Base-by-base conservation (phyloP, 2,888 invertebrate genomes). In the Heteropelma amictum region DNA sequence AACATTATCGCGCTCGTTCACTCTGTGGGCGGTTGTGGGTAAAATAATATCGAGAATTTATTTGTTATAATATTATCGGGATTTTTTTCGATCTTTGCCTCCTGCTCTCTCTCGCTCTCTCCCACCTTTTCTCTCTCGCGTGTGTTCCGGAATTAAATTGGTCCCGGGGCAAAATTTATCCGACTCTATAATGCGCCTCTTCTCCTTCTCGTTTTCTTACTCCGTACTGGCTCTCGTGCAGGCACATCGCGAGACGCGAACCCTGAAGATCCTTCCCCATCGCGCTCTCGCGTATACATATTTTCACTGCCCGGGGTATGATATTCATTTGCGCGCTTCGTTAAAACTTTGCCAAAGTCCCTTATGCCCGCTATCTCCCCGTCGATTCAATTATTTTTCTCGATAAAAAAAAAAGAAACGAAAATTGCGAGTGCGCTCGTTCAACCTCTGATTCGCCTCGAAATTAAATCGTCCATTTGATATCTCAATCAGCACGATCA, bases 31-130 rank as follows among this genome's bases (percentile, higher is more conserved):
- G 75, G 63, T 71, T 67, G 47, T 42, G 51, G 26, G 54, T 67
- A 72, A 72, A 53, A 79, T 79, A 79, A 79, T 79, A 74, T 79
- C 76, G 70, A 63, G 67, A 78, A 79, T 79, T 79, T 79, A 79
- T 79, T 77, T 61, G 61, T 73, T 79, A 71, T 76, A 78, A 77
- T 78, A 78, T 79, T 78, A 75, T 75, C 70, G 28, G 54, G 19
- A 49, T 68, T 56, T 75, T 65, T 63, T 49, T 35, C 12, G 38
- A 23, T 42, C 42, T 40, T n/a, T 63, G 8, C 26, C 60, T 21
- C 28, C 21, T 19, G 26, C 30, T 35, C 61, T 28, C 10, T 38
- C 54, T 65, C 54, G 26, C 65, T 40, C 26, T 51, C 26, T 17
- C 30, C 19, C 26, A 30, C 30, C 14, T 47, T 21, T 33, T 35